Base-by-base conservation (phyloP, 2,113 vertebrate genomes). In the Tragulus kanchil region DNA sequence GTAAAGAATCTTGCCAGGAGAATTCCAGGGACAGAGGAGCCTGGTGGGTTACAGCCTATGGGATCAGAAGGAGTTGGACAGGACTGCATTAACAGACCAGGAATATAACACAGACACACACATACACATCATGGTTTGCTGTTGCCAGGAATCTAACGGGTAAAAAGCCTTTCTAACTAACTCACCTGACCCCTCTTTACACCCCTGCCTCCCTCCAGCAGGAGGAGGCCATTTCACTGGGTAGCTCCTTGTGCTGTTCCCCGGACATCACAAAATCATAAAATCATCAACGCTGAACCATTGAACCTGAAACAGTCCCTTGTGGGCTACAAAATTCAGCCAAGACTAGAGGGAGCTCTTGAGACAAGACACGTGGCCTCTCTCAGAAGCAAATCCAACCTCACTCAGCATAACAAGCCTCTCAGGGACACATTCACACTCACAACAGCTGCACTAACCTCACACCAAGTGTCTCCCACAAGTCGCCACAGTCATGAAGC, bases 391-490 rank as follows among this genome's bases (percentile, higher is more conserved):
- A 81, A 71, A 59, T 31, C n/a, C 45, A 81, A 61, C 6, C 81
- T 81, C 97, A 97, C 95, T 97, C 67, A 94, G 58, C 82, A 25
- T 94, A 95, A 98, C 90, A 97, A 48, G 54, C 90, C 95, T 95
- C 94, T 97, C 96, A 96, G 97, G 97, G 78, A 89, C 96, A 96
- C 85, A 69, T 79, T 97, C 71, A 94, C 81, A 97, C 89, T 94
- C 95, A 98, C 26, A 98, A 98, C 98, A 99, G 98, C 97, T 96
- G 97, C 94, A 93, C 0, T 58, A 67, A 45, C 23, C 93, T 88
- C 62, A 36, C 45, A 48, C 88, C 4, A 1, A 54, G 82, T 25
- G 42, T 94, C 87, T 94, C 95, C 84, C 96, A 94, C 94, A 93
- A 97, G 88, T 45, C 0, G 25, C 93, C 95, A 96, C 21, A 93